A percentile compares a stretch with the other conserved stretches of the same genome.
These are phyloP conservation scores for Notolabrus celidotus DNA, from an alignment of 2,797 vertebrate genomes.

Conservation along the genomic window DNA sequence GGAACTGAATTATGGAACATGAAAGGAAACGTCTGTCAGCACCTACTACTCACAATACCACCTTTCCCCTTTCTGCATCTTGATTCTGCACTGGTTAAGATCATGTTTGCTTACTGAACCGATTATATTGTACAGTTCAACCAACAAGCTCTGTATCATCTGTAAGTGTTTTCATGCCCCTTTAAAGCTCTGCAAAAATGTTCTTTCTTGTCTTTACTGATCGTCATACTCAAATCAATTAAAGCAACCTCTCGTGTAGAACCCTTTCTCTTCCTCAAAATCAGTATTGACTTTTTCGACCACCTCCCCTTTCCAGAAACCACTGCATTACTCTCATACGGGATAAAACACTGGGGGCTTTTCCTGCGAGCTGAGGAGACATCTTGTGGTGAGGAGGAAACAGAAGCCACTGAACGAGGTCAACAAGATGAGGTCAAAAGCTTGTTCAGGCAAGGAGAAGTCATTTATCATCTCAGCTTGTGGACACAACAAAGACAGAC, in stretches of 20 bases:
- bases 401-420: slow-evolving; percentile 47
- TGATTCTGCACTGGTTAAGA: neutral
- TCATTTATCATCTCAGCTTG: slow-evolving; percentile 35
- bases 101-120: no score
- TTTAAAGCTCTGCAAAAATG: no score
- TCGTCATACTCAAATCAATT: no score
- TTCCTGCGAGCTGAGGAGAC: slow-evolving; percentile 70
- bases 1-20: neutral
- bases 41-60: neutral
- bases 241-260: no score
- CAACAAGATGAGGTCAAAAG: slow-evolving; percentile 52
- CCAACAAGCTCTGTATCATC: no score
- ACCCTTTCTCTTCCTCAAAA: no score
- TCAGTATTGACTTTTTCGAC: slow-evolving; percentile 16
- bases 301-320: neutral
- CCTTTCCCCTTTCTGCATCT: neutral
- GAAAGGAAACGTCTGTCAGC: neutral
- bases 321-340: neutral
- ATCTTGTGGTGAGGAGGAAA: slow-evolving; percentile 75
- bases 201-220: no score
- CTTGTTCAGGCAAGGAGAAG: slow-evolving; percentile 27
- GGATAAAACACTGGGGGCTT: slow-evolving; percentile 30
- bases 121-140: no score
- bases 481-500: slow-evolving; percentile 23
- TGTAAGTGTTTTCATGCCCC: no score